Conservation (phyloP, 2,888 invertebrate genomes). For the Hyppa rectilinea region DNA sequence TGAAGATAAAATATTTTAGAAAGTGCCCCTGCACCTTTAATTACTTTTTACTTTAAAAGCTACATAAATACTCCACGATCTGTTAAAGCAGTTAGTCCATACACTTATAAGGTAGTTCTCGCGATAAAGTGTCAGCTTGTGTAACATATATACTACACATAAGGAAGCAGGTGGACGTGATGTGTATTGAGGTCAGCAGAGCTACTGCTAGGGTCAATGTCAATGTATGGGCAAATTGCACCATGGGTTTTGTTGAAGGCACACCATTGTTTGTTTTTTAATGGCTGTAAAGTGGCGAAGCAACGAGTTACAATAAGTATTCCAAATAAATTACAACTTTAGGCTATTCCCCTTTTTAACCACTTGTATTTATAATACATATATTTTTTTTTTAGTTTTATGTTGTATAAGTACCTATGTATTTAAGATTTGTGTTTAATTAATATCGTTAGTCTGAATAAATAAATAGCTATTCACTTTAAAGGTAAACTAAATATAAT, state of each 20-base stretch:
- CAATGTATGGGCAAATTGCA: constrained; percentile 42
- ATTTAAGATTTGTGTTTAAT: too few relatives aligned
- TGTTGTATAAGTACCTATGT: too few relatives aligned
- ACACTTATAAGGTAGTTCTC: constrained; percentile 7
- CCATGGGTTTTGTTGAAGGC: background rate
- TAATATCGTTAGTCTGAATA: too few relatives aligned
- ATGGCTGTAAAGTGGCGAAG: background rate
- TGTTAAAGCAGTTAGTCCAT: constrained; percentile 16
- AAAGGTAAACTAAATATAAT: too few relatives aligned
- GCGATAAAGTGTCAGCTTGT: constrained; percentile 42
- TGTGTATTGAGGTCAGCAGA: constrained; percentile 45
- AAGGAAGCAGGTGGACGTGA: constrained; percentile 60
- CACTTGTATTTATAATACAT: too few relatives aligned
- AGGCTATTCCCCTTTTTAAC: too few relatives aligned
- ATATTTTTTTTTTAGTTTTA: too few relatives aligned
- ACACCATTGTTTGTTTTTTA: constrained; percentile 31
- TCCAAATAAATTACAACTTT: background rate
- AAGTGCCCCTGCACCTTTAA: constrained; percentile 13
- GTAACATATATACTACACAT: constrained; percentile 36
- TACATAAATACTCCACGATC: constrained; percentile 22
- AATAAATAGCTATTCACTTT: too few relatives aligned
- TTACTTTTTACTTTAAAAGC: constrained; percentile 17
- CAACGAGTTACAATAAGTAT: background rate
- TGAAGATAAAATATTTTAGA: background rate
- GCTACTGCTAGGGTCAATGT: constrained; percentile 51